A percentile compares a stretch with the other conserved stretches of the same genome.
Evolutionary conservation across 2,888 invertebrate genomes (phyloP).

Genomic region (Liopterus haemorrhoidalis): DNA sequence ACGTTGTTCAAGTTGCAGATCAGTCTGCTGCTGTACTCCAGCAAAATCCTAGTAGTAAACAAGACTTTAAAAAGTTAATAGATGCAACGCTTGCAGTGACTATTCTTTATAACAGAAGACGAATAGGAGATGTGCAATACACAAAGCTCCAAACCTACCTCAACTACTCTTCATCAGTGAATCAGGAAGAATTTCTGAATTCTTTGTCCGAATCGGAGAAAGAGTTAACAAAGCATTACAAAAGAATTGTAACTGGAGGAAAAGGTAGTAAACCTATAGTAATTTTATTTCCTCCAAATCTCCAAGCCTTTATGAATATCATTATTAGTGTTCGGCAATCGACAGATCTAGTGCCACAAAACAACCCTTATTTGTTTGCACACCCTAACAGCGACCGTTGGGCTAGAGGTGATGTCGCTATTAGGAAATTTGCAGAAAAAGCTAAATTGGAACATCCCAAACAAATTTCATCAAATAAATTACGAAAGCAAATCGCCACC

Average conservation of each 20-base stretch:
- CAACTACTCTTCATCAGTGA: conserved; percentile 8
- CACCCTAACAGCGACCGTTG: conserved; percentile 16
- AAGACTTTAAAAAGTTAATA: conserved; percentile 18
- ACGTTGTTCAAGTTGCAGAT: conserved; percentile 8
- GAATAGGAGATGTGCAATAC: not conserved
- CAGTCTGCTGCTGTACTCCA: not conserved
- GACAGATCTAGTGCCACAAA: conserved; percentile 16
- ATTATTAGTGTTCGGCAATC: conserved; percentile 14
- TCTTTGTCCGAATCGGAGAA: conserved; percentile 21
- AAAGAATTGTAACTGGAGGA: conserved; percentile 22
- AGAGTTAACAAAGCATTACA: conserved; percentile 9
- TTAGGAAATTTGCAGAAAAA: conserved; percentile 15
- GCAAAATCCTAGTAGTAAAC: conserved; percentile 9
- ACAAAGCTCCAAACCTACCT: conserved; percentile 7
- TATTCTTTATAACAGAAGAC: not conserved
- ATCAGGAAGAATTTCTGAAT: conserved; percentile 19
- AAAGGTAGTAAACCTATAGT: conserved; percentile 22
- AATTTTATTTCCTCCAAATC: conserved; percentile 19
- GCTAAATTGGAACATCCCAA: conserved; percentile 17
- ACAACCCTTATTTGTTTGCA: conserved; percentile 24
- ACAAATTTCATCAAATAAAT: conserved; percentile 15
- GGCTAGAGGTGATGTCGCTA: conserved; percentile 17
- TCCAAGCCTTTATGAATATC: conserved; percentile 17
- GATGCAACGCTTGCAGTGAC: not conserved
- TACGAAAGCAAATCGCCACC: conserved; percentile 22